Percentiles rank a stretch among this genome's conserved stretches.
Conservation (phyloP, 1,140 invertebrate genomes). For the Orchesella cincta region DNA sequence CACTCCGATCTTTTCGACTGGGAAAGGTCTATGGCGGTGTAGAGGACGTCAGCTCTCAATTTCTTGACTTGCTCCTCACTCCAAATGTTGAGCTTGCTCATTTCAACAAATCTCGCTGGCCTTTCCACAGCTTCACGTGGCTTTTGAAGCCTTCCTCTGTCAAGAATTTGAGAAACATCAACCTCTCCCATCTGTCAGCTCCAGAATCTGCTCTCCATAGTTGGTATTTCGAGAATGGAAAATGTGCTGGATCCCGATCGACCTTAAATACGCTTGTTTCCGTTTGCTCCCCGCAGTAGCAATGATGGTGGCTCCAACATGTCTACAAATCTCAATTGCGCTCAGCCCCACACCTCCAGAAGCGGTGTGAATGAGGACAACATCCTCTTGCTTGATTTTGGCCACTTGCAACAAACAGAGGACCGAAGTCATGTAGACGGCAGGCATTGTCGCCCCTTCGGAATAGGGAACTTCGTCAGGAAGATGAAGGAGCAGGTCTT, state of each 20-base stretch:
- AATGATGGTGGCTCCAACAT: background rate
- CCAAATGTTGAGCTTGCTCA: too few species aligned
- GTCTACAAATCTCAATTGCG: background rate
- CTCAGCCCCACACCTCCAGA: background rate
- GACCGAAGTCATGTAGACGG: background rate
- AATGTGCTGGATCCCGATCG: background rate
- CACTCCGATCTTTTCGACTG: too few species aligned
- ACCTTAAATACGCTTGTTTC: too few species aligned
- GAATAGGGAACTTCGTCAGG: background rate
- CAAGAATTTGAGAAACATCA: too few species aligned
- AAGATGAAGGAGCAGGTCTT: background rate
- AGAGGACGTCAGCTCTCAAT: too few species aligned
- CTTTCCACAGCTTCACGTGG: too few species aligned
- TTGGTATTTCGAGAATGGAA: constrained; percentile 2
- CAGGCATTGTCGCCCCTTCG: background rate
- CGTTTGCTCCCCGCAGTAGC: background rate
- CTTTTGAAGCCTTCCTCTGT: too few species aligned
- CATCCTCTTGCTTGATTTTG: background rate
- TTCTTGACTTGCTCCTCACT: too few species aligned
- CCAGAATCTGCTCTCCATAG: background rate
- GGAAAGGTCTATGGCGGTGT: too few species aligned
- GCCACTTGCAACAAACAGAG: background rate
- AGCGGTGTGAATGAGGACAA: background rate
- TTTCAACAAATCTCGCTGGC: too few species aligned
- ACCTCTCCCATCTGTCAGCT: background rate